Evolutionary conservation across 2,113 vertebrate genomes (phyloP), one percentile per base, ranked within the genome.

Genomic region (Epinephelus fuscoguttatus): DNA sequence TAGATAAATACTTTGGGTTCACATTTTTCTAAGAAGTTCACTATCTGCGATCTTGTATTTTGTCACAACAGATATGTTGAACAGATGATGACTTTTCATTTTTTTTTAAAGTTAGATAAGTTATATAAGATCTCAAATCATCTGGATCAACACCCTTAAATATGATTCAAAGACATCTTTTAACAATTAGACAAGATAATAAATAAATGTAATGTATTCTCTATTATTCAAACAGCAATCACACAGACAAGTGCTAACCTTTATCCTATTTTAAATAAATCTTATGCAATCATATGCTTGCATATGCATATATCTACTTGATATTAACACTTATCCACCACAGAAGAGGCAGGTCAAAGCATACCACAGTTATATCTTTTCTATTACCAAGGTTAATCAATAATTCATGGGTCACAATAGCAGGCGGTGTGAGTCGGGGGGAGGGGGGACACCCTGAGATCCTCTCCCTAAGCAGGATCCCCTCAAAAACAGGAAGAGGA

Each of bases 321-420:
- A 67, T 81, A 91, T 91, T 87, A 91, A 89, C 89, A 89, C 75
- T 85, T 76, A 88, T 88, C 76, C 79, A 57, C 79, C 75, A 61
- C 78, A 91, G 87, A 76, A 80, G 85, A 92, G 74, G 89, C 85
- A 92, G 93, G 94, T 93, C 88, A 93, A 91, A 92, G 89, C 93
- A 88, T 84, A 70, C 80, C 87, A 86, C 89, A 91, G 89, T 94
- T 92, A 90, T 93, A 94, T 94, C 84, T 93, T 95, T 95, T 94
- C 93, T 94, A 95, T 95, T 95, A 96, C 93, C 92, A 83, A 87
- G 87, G 93, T 87, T 88, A 90, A 94, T 96, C 89, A 95, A 96
- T 95, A 95, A 96, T 96, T 95, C 92, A 95, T 95, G 78, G 83
- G 79, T 92, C 91, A 94, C 93, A 93, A 94, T 94, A 94, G 89